Base-by-base conservation (phyloP, 1,140 invertebrate genomes). In the Helicoverpa zea region DNA sequence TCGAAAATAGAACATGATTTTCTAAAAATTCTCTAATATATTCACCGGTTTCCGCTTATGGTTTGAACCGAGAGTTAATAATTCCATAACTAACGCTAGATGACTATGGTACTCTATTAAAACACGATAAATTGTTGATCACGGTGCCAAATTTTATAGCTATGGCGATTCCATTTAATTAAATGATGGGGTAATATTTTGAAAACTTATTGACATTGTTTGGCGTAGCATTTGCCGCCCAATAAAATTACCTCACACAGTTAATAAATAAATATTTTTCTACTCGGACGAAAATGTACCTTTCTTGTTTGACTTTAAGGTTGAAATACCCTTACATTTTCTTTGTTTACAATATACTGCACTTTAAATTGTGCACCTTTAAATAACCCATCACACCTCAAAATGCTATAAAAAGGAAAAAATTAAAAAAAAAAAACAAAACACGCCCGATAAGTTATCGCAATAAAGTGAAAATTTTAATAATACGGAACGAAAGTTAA, bases 31-130 rank as follows among this genome's bases (percentile, higher is more conserved):
- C 2, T 3, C 14, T 0, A 56, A 56, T 3, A 2, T 11, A 3
- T 1, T 18, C 82, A 68, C 80, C n/a, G n/a, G n/a, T 84, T 3
- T 9, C 10, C 29, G 49, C 75, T 35, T 51, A 49, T 72, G 14
- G 0, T 9, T 64, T 58, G 30, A 0, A 61, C 83, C 56, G 54
- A 58, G 35, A 64, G 47, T 30, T 56, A 66, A 75, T 80, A 75
- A 80, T 63, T 80, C 79, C 79, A 75, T 80, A 80, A 80, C 79
- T 75, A 80, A 56, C 79, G 49, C 54, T 75, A 80, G 72, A 80
- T 75, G 70, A 75, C 51, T 80, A 74, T 63, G 51, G 58, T 66
- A 68, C 70, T 80, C 79, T 61, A 80, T 75, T 80, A 80, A 80
- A 66, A 61, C 61, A 74, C 61, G 79, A 74, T 80, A 80, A 80